Evolutionary conservation across 2,888 invertebrate species (phyloP).

Genomic region (Drosophila conformis): DNA sequence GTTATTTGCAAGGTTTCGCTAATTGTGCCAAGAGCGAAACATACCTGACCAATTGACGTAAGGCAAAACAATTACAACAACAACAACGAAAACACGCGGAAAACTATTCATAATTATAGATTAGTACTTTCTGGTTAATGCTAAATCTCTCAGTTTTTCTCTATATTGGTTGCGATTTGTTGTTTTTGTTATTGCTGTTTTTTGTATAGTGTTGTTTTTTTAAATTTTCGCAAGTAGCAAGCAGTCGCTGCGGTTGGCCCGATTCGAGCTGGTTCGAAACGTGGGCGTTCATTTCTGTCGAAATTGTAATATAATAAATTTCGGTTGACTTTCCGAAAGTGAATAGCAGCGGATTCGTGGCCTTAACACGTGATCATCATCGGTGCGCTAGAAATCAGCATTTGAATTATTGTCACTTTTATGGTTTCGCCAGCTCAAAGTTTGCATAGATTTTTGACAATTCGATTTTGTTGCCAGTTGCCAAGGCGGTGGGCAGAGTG

Average conservation of each 20-base stretch:
- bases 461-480: conserved; percentile 34
- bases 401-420: conserved; percentile 27
- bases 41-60: conserved; percentile 50
- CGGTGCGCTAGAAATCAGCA: conserved; percentile 4
- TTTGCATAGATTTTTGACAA: conserved; percentile 39
- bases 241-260: conserved; percentile 31
- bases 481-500: background rate
- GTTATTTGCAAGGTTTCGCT: conserved; percentile 58
- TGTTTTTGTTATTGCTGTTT: conserved; percentile 4
- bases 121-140: background rate
- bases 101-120: conserved; percentile 40
- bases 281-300: conserved; percentile 46
- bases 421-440: conserved; percentile 39
- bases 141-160: conserved; percentile 9
- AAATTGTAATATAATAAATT: conserved; percentile 33
- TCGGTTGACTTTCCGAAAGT: conserved; percentile 12
- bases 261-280: conserved; percentile 29
- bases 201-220: conserved; percentile 5
- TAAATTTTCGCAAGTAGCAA: conserved; percentile 33
- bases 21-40: conserved; percentile 70
- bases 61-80: conserved; percentile 28
- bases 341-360: conserved; percentile 27
- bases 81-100: conserved; percentile 39
- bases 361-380: conserved; percentile 51
- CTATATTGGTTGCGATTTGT: background rate